These are phyloP conservation scores for Herpailurus yagouaroundi DNA, from an alignment of 2,113 vertebrate genomes.

Conservation along the genomic window DNA sequence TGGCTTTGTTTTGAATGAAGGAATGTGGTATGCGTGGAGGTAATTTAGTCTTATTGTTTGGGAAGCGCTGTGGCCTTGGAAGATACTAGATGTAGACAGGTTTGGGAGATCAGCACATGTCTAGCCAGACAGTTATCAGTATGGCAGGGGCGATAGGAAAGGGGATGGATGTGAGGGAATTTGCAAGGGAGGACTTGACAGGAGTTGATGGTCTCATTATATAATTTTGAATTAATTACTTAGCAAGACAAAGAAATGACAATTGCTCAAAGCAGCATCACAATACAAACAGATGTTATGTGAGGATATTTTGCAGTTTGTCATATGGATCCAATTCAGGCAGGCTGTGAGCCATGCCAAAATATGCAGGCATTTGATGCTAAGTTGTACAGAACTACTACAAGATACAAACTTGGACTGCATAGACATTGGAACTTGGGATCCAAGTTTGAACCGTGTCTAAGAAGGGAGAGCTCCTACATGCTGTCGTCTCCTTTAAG, in stretches of 20 bases:
- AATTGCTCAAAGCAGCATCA: constrained; percentile 36
- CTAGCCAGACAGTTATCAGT: neutral
- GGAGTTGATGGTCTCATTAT: constrained; percentile 23
- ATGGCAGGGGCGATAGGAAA: neutral
- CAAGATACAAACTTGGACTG: neutral
- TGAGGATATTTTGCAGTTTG: constrained; percentile 46
- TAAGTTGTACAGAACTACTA: neutral
- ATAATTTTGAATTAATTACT: constrained; percentile 61
- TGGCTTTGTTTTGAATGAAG: constrained; percentile 10
- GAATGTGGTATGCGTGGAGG: neutral
- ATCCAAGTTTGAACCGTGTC: neutral
- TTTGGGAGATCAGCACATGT: neutral
- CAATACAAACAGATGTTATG: constrained; percentile 34
- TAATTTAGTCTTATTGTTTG: neutral
- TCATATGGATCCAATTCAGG: constrained; percentile 45
- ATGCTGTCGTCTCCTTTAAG: neutral
- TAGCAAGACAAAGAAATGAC: constrained; percentile 45
- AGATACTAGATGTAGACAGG: neutral
- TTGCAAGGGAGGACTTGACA: neutral
- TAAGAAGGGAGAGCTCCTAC: neutral
- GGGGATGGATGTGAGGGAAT: neutral
- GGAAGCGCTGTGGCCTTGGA: neutral
- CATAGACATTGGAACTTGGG: neutral
- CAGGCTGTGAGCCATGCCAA: neutral
- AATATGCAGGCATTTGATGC: neutral